A percentile compares a stretch with the other conserved stretches of the same genome.
phyloP scores from a whole-genome alignment of 2,888 invertebrate species.

The Anodontia alba region DNA sequence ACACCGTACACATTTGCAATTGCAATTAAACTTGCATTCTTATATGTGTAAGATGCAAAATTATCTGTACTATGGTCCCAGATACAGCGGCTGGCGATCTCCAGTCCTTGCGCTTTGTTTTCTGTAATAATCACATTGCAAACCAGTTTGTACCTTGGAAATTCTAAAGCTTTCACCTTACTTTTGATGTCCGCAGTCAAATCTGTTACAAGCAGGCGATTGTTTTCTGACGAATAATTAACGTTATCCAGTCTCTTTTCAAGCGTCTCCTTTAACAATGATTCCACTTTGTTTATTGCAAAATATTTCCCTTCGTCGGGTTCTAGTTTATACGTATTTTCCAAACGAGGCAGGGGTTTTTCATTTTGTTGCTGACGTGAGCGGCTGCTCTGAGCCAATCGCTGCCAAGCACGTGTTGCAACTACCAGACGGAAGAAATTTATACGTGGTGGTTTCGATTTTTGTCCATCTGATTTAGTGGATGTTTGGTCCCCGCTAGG shows the following conservation, averaged over 20 bases:
- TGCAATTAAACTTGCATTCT: conserved; percentile 71
- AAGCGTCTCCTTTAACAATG: conserved; percentile 66
- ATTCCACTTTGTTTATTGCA: conserved; percentile 66
- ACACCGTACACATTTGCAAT: conserved; percentile 77
- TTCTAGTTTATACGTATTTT: conserved; percentile 77
- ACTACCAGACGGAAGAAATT: conserved; percentile 74
- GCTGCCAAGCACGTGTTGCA: conserved; percentile 75
- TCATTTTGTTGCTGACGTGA: conserved; percentile 29
- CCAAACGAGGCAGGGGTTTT: conserved; percentile 57
- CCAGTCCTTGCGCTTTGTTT: conserved; percentile 75
- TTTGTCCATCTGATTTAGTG: conserved; percentile 50
- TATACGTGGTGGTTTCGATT: conserved; percentile 54
- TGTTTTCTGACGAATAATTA: conserved; percentile 68
- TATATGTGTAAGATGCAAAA: conserved; percentile 75
- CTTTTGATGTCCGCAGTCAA: conserved; percentile 72
- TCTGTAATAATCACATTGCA: conserved; percentile 77
- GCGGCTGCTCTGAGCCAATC: conserved; percentile 62
- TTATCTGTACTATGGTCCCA: conserved; percentile 76
- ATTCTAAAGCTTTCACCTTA: conserved; percentile 72
- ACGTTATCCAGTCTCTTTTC: conserved; percentile 65
- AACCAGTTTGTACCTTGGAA: conserved; percentile 78
- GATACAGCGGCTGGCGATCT: conserved; percentile 75
- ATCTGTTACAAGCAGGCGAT: conserved; percentile 68
- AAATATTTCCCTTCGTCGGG: conserved; percentile 72
- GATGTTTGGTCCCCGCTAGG: conserved; percentile 47